A percentile compares a stretch with the other conserved stretches of the same genome.
Conservation (phyloP, 2,113 vertebrate species). For the Rhadina sibilatrix region DNA sequence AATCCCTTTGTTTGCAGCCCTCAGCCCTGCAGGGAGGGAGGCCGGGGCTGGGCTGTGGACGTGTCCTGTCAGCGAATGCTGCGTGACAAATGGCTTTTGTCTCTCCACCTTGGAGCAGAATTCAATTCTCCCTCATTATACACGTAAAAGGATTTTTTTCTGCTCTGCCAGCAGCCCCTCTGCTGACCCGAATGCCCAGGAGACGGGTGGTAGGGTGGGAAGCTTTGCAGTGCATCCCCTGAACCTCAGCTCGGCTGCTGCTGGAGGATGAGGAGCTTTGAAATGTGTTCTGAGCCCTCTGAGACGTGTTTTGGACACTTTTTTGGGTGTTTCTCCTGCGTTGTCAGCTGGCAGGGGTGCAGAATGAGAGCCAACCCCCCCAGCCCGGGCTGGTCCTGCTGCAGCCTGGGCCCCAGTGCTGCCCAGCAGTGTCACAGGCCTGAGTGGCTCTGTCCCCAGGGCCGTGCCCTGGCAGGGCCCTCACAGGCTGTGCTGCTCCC, state of each 20-base stretch:
- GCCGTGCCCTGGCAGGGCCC: neutral
- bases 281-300: neutral
- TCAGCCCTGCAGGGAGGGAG: neutral
- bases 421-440: accelerated
- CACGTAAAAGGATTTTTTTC: neutral
- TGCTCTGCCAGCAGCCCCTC: neutral
- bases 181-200: neutral
- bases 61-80: neutral
- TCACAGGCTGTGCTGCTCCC: accelerated
- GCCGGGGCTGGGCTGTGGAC: neutral
- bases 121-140: neutral
- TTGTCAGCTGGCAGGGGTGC: neutral
- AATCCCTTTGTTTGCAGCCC: neutral
- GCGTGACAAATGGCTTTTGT: constrained; percentile 5
- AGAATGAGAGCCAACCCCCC: neutral
- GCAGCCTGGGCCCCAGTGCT: accelerated
- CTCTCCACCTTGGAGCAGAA: neutral
- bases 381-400: neutral
- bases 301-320: neutral
- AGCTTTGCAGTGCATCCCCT: neutral
- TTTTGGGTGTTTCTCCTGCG: neutral
- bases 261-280: neutral
- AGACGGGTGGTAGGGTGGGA: accelerated
- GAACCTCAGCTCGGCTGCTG: neutral
- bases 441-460: accelerated